Percentiles rank a stretch among this genome's conserved stretches.
Evolutionary conservation across 2,113 vertebrate species (phyloP).

Genomic region (Oreamnos americanus): DNA sequence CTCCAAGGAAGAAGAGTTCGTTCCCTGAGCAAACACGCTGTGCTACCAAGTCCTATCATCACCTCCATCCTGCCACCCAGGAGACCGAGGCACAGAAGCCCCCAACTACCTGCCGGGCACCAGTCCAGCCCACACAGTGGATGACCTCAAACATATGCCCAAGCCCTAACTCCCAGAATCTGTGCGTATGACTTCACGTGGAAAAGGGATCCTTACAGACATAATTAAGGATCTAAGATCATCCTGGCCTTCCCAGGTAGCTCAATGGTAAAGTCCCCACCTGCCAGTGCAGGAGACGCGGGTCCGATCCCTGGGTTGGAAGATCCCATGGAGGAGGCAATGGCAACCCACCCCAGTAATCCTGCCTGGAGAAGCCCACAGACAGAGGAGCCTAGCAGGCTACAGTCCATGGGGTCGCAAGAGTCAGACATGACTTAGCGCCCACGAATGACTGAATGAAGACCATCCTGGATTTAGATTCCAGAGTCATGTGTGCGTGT

Average conservation of each 20-base stretch:
- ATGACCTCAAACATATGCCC: background rate
- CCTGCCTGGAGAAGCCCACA: background rate
- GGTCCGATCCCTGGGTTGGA: background rate
- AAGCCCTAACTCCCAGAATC: background rate
- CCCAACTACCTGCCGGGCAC: background rate
- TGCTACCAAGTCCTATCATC: background rate
- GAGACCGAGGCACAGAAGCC: background rate
- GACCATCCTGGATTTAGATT: background rate
- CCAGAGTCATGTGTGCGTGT: background rate
- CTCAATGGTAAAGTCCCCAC: background rate
- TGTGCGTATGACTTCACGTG: background rate
- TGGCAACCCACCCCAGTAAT: background rate
- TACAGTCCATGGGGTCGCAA: background rate
- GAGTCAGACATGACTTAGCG: background rate
- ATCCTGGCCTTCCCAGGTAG: background rate
- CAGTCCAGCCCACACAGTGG: rapidly evolving
- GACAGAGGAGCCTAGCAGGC: background rate
- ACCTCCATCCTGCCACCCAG: background rate
- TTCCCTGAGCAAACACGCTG: background rate
- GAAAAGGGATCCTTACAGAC: background rate
- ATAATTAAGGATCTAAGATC: background rate
- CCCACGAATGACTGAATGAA: background rate
- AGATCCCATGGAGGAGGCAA: background rate
- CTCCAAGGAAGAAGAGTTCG: background rate
- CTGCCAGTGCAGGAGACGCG: background rate